A percentile compares a stretch with the other conserved stretches of the same genome.
These are phyloP conservation scores for Sphaerodactylus townsendi DNA, from an alignment of 2,113 vertebrate species.

Conservation along the genomic window DNA sequence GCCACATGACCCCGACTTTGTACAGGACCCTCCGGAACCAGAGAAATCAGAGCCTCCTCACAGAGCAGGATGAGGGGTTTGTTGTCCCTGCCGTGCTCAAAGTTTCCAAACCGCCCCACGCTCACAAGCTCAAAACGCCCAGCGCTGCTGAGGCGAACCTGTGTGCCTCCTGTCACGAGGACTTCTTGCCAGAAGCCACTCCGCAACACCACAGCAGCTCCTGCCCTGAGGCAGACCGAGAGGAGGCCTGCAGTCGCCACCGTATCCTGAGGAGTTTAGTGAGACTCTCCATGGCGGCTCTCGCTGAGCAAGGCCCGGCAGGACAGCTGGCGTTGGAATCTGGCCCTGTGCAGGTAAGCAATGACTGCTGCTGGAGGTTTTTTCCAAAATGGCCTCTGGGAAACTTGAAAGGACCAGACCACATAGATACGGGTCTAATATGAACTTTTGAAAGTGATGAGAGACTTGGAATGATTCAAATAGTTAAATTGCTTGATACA, in stretches of 20 bases:
- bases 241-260: constrained; percentile 71
- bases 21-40: constrained; percentile 85
- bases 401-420: not conserved
- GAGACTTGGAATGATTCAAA: not conserved
- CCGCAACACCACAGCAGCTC: constrained; percentile 72
- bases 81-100: constrained; percentile 60
- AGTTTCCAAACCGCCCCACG: constrained; percentile 61
- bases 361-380: not conserved
- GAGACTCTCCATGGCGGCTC: constrained; percentile 90
- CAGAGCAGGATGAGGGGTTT: constrained; percentile 60
- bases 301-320: constrained; percentile 82
- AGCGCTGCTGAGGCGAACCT: constrained; percentile 59
- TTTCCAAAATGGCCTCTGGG: not conserved
- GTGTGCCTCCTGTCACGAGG: not conserved
- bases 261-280: constrained; percentile 89
- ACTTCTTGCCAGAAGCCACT: constrained; percentile 24
- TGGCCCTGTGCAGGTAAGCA: constrained; percentile 89
- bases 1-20: constrained; percentile 79
- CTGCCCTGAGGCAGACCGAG: constrained; percentile 41
- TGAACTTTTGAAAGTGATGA: not conserved
- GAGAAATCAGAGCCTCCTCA: constrained; percentile 58
- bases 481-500: not conserved
- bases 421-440: not conserved
- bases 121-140: constrained; percentile 58
- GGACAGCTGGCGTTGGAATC: constrained; percentile 87